Conservation (phyloP, 2,797 vertebrate species). For the Coranthus polyacanthus region DNA sequence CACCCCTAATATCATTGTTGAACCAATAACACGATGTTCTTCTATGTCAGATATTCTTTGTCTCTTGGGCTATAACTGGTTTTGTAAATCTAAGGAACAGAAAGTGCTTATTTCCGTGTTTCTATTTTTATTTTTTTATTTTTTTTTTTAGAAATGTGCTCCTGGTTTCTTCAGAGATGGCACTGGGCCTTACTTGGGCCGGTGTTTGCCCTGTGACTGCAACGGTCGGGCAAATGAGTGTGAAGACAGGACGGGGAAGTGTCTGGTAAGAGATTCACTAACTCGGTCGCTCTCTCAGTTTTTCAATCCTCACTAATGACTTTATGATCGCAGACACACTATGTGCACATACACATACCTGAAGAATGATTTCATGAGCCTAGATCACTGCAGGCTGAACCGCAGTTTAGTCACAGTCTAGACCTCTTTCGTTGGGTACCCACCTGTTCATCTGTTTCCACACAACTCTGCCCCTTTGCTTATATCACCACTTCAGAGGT, state of each 20-base stretch:
- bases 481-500: conserved; percentile 9
- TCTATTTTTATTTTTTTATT: conserved; percentile 15
- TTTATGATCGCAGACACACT: conserved; percentile 9
- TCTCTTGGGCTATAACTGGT: no score
- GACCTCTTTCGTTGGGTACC: conserved; percentile 15
- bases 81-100: no score
- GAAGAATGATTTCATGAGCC: conserved; percentile 5
- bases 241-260: conserved; percentile 90
- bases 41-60: no score
- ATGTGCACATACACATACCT: conserved; percentile 16
- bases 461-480: neutral
- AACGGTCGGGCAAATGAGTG: conserved; percentile 90
- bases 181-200: conserved; percentile 77
- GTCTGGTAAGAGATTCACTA: no score
- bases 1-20: no score
- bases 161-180: conserved; percentile 89
- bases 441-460: no score
- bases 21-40: no score
- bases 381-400: conserved; percentile 20
- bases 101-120: neutral
- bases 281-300: no score
- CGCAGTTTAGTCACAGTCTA: conserved; percentile 46
- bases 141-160: conserved; percentile 87
- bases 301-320: neutral
- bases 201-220: conserved; percentile 91